These are phyloP conservation scores for Myotis daubentonii DNA, from an alignment of 2,797 vertebrate species.

Conservation along the genomic window DNA sequence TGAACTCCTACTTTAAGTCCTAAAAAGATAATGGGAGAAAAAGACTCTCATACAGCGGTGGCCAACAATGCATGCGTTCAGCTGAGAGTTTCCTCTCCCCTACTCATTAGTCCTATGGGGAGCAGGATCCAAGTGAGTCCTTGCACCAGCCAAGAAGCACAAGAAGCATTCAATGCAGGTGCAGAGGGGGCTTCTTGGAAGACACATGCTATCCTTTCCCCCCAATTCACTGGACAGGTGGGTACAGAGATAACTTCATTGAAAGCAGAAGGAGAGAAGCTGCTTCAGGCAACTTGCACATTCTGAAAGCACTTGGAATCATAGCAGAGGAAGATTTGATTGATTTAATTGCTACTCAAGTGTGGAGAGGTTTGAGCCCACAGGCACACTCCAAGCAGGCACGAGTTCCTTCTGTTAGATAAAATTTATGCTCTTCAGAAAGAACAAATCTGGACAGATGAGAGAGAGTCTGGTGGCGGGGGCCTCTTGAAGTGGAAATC, in stretches of 20 bases:
- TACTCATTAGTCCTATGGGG: fast-evolving
- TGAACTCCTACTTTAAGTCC: background rate
- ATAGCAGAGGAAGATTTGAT: slow-evolving; percentile 53
- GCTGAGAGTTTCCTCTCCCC: background rate
- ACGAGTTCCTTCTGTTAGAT: slow-evolving; percentile 33
- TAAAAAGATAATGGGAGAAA: background rate
- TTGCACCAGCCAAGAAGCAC: background rate
- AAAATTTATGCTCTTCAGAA: background rate
- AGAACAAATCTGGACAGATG: background rate
- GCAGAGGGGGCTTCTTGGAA: background rate
- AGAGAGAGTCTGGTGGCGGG: background rate
- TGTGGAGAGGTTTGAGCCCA: slow-evolving; percentile 54
- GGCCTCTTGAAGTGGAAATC: background rate
- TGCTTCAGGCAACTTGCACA: slow-evolving; percentile 54
- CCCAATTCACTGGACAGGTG: slow-evolving; percentile 55
- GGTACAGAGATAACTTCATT: slow-evolving; percentile 64
- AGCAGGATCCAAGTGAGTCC: background rate
- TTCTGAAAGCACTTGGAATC: slow-evolving; percentile 51
- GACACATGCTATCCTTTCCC: slow-evolving; percentile 10
- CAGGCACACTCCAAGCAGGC: slow-evolving; percentile 47
- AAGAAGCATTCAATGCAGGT: background rate
- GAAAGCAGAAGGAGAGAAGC: slow-evolving; percentile 62
- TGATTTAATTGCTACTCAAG: slow-evolving; percentile 77
- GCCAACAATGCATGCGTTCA: background rate
- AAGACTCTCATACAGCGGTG: background rate